Evolutionary conservation across 2,797 vertebrate species (phyloP), one percentile per base, ranked within the genome.

Genomic region (Etheostoma nigrum): DNA sequence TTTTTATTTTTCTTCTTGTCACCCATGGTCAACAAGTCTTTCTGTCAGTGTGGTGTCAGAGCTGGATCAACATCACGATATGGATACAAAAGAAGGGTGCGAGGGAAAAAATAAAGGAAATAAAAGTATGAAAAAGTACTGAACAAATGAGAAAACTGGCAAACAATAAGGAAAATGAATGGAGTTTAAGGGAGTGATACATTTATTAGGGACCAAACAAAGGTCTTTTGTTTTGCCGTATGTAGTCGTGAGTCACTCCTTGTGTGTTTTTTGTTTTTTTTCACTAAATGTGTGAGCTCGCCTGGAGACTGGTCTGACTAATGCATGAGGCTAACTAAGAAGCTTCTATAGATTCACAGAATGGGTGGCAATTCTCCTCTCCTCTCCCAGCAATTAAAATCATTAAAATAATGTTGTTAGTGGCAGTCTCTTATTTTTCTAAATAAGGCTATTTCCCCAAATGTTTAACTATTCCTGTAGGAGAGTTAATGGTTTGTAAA

Each of bases 241-340:
- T 71, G 65, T 52, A 71, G 54, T 51, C 15, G n/a, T 84, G 88
- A 86, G 54, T 82, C 82, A 85, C 62, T 74, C 30, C 42, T 60
- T 62, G 54, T 23, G 52, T 72, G 33, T 81, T 67, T 42, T 80
- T 30, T 27, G 78, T 57, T 72, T 52, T 68, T 68, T 55, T 47
- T 44, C 67, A 25, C 57, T 67, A 18, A 82, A 81, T 85, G 83
- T 89, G 84, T 81, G 74, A 86, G 72, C 62, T 84, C 21, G 36
- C 75, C 85, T 85, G 40, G 19, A 62, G 66, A 79, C 74, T 73
- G 36, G 44, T 79, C 75, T 91, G 85, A 89, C 77, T 91, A 87
- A 91, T 87, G 60, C 75, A 74, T 21, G 61, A 83, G 64, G 67
- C 80, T 49, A 49, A 23, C 54, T 58, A 16, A 78, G 58, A 76